Base-by-base conservation (phyloP, 2,113 vertebrate species). In the Sinocyclocheilus grahami region DNA sequence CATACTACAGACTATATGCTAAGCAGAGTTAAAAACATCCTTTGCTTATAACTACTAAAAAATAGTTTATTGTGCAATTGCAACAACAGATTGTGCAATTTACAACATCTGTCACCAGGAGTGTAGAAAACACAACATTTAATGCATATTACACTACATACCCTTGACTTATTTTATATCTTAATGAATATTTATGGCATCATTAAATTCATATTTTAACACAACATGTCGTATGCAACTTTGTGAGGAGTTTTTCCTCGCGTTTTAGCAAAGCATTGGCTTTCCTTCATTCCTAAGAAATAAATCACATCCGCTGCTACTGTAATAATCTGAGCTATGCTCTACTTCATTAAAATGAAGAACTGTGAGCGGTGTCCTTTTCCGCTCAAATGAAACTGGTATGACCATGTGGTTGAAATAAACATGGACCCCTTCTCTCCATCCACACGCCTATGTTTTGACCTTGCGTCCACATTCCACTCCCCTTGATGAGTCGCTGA, bases 401-500 rank as follows among this genome's bases (percentile, higher is more conserved):
- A 20, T 60, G 12, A 37, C 14, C 63, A 82, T 53, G 63, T 53
- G 80, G 46, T 33, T 22, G 18, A 75, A 81, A 67, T 24, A 30
- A 27, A 42, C 53, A 42, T 27, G n/a, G 60, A 75, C 27, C 14
- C 42, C 30, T 16, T 46, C 1, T 8, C 22, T 18, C 20, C 3
- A 27, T 37, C 20, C n/a, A 39, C 86, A 89, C 85, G 79, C 85
- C 83, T 88, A 55, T 94, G 90, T 94, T 93, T 87, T 95, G 94
- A 95, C 93, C 94, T 95, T 95, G 94, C 77, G 62, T 87, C 84
- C 86, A 82, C 46, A 82, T n/a, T 13, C 69, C 78, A 67, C 78
- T 86, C 37, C 42, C 42, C 33, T 80, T 24, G 22, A 62, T 51
- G 33, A 63, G 5, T 1, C 30, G 18, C 14, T 30, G 33, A 58